Conservation (phyloP, 2,888 invertebrate genomes). For the Conchocele bisecta region DNA sequence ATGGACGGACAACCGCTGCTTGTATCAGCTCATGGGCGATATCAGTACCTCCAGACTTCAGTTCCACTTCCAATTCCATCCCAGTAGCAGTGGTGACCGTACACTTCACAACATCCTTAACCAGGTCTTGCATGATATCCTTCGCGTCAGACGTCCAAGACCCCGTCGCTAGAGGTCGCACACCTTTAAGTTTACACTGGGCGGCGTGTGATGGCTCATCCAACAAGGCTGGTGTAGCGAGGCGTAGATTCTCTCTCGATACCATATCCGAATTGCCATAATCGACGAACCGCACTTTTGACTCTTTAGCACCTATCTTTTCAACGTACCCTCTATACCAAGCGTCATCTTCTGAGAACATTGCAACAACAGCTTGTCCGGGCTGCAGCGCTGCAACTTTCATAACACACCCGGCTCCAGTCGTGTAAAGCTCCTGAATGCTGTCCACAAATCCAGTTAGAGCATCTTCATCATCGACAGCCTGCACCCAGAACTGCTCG, state of each 20-base stretch:
- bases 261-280: slow-evolving; percentile 78
- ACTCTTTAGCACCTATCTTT: slow-evolving; percentile 81
- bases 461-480: slow-evolving; percentile 51
- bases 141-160: slow-evolving; percentile 66
- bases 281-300: slow-evolving; percentile 70
- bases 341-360: slow-evolving; percentile 85
- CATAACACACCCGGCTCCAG: slow-evolving; percentile 34
- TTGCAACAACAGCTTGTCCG: slow-evolving; percentile 81
- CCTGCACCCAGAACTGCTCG: slow-evolving; percentile 66
- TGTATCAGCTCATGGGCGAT: slow-evolving; percentile 63
- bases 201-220: slow-evolving; percentile 63
- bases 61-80: slow-evolving; percentile 52
- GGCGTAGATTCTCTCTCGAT: slow-evolving; percentile 49
- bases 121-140: slow-evolving; percentile 68
- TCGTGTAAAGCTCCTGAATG: slow-evolving; percentile 61
- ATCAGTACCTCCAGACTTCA: slow-evolving; percentile 59
- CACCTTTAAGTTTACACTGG: slow-evolving; percentile 64
- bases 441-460: slow-evolving; percentile 58
- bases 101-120: slow-evolving; percentile 65
- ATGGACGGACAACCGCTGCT: slow-evolving; percentile 61
- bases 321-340: slow-evolving; percentile 88
- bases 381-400: slow-evolving; percentile 22
- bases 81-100: slow-evolving; percentile 52
- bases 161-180: slow-evolving; percentile 60
- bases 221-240: slow-evolving; percentile 54